phyloP scores from a whole-genome alignment of 1,140 invertebrate species.

The Artemia franciscana region DNA sequence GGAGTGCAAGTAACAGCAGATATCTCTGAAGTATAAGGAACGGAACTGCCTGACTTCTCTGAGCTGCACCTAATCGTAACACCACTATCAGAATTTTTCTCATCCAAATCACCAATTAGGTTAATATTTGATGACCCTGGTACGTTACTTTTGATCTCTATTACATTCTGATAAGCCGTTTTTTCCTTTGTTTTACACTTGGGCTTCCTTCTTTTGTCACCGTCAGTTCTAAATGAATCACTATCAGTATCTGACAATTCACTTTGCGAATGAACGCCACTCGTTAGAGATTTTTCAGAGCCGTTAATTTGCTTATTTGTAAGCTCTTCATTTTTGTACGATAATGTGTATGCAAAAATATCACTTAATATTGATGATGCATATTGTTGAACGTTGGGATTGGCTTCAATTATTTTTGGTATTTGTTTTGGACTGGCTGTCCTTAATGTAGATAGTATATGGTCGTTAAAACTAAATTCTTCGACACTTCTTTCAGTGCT shows the following conservation, averaged over 20 bases:
- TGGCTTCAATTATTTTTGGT: background rate
- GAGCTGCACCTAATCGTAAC: background rate
- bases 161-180: background rate
- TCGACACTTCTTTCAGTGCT: slow-evolving; percentile 14
- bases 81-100: background rate
- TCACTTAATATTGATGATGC: background rate
- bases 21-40: background rate
- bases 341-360: background rate
- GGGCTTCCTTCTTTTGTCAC: background rate
- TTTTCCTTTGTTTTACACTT: background rate
- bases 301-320: background rate
- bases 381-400: background rate
- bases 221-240: background rate
- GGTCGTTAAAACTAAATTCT: slow-evolving; percentile 12
- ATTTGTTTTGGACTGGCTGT: background rate
- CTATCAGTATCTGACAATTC: background rate
- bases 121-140: background rate
- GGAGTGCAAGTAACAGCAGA: too few relatives aligned
- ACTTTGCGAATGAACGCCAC: background rate
- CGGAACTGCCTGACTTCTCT: background rate
- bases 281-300: background rate
- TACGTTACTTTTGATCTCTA: background rate
- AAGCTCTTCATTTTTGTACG: background rate
- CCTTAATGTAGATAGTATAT: slow-evolving; percentile 6
- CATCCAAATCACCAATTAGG: background rate